phyloP scores from a whole-genome alignment of 2,797 vertebrate species.

The Enteromius paludinosus region DNA sequence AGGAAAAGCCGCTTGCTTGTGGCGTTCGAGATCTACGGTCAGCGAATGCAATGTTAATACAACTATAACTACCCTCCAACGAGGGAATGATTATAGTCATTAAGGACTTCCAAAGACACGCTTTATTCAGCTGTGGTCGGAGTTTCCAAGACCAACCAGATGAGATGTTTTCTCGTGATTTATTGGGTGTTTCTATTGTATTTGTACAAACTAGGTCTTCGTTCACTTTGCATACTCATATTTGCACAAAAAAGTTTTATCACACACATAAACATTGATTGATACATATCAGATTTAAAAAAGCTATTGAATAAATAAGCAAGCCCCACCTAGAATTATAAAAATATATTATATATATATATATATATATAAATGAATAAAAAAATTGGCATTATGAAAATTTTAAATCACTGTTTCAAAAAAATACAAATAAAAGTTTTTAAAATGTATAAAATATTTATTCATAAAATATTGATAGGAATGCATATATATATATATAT shows the following conservation, averaged over 20 bases:
- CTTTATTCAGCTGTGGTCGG: neutral
- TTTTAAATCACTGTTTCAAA: too few species aligned
- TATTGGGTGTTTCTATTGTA: neutral
- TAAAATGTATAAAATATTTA: too few species aligned
- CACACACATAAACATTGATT: neutral
- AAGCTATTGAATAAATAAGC: too few species aligned
- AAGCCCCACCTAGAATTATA: too few species aligned
- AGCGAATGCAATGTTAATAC: slow-evolving; percentile 35
- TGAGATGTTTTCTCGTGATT: neutral
- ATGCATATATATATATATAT: too few species aligned
- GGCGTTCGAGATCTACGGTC: slow-evolving; percentile 54
- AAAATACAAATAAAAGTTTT: too few species aligned
- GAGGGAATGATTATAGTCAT: slow-evolving; percentile 31
- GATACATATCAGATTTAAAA: neutral
- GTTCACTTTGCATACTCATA: neutral
- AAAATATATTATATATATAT: too few species aligned
- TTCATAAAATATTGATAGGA: too few species aligned
- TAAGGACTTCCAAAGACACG: neutral
- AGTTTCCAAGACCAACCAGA: neutral
- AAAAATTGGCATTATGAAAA: too few species aligned
- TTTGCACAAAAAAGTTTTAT: neutral
- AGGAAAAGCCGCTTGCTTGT: slow-evolving; percentile 7
- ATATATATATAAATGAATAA: too few species aligned
- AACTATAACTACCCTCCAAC: slow-evolving; percentile 37
- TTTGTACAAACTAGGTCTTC: neutral